Evolutionary conservation across 2,888 invertebrate genomes (phyloP).

Genomic region (Temnothorax rugatulus): DNA sequence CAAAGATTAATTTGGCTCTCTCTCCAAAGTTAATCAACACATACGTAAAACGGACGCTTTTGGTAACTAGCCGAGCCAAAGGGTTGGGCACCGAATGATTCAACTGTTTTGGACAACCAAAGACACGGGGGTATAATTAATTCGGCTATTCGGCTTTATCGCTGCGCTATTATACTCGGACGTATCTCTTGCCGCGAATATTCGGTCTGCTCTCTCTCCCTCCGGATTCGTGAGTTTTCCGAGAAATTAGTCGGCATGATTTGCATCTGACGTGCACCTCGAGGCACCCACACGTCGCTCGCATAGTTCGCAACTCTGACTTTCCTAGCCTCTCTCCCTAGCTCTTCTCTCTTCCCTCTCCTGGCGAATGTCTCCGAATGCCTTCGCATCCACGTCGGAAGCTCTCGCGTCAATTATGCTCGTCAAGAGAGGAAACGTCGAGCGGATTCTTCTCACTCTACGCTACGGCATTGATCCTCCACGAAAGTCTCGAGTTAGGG

Average conservation of each 20-base stretch:
- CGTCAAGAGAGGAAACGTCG: conserved; percentile 65
- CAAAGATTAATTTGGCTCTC: conserved; percentile 7
- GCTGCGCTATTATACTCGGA: conserved; percentile 57
- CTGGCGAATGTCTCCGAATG: conserved; percentile 80
- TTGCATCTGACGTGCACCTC: conserved; percentile 85
- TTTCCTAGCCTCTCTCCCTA: conserved; percentile 73
- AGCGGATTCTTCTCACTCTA: conserved; percentile 55
- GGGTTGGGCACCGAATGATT: conserved; percentile 37
- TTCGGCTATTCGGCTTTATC: conserved; percentile 68
- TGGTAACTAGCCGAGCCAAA: conserved; percentile 37
- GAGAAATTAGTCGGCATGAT: conserved; percentile 84
- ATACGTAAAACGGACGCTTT: conserved; percentile 32
- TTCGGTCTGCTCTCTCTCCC: conserved; percentile 54
- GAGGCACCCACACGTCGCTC: conserved; percentile 82
- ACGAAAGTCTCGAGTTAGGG: conserved; percentile 28
- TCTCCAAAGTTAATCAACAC: conserved; percentile 35
- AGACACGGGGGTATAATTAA: conserved; percentile 65
- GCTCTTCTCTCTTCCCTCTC: conserved; percentile 63
- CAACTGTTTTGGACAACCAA: conserved; percentile 56
- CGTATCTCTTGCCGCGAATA: conserved; percentile 58
- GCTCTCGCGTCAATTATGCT: conserved; percentile 81
- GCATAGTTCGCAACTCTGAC: conserved; percentile 81
- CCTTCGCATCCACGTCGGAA: conserved; percentile 53
- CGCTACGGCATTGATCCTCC: conserved; percentile 44
- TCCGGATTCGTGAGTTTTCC: conserved; percentile 81